Evolutionary conservation across 1,140 invertebrate species (phyloP).

Genomic region (Megathymus violae): DNA sequence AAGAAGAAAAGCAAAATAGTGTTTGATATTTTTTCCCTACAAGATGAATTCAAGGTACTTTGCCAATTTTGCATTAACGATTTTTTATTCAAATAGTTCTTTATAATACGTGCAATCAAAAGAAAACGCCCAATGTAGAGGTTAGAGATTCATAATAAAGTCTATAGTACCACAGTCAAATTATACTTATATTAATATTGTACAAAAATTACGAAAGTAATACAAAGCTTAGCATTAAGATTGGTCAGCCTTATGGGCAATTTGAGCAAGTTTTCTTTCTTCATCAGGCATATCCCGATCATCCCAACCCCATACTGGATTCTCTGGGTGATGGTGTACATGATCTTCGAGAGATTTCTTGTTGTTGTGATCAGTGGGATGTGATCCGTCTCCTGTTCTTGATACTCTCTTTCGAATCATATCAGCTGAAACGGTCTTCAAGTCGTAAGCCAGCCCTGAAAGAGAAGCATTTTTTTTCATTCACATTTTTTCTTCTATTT

Average conservation of each 20-base stretch:
- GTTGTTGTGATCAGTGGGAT: constrained; percentile 75
- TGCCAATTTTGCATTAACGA: no score
- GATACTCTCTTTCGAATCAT: constrained; percentile 85
- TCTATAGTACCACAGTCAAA: neutral
- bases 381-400: constrained; percentile 88
- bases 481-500: no score
- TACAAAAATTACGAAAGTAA: neutral
- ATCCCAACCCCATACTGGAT: constrained; percentile 82
- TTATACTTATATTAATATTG: neutral
- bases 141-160: neutral
- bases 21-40: no score
- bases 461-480: no score
- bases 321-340: constrained; percentile 73
- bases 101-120: no score
- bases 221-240: constrained; percentile 26
- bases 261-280: constrained; percentile 71
- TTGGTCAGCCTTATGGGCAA: constrained; percentile 59
- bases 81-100: no score
- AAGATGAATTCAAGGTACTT: no score
- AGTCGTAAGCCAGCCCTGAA: constrained; percentile 88
- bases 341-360: constrained; percentile 61
- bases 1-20: no score
- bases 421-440: constrained; percentile 89
- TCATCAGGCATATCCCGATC: constrained; percentile 79
- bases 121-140: neutral